These are phyloP conservation scores for Eremophila alpestris DNA, from an alignment of 2,797 vertebrate genomes.

Conservation along the genomic window DNA sequence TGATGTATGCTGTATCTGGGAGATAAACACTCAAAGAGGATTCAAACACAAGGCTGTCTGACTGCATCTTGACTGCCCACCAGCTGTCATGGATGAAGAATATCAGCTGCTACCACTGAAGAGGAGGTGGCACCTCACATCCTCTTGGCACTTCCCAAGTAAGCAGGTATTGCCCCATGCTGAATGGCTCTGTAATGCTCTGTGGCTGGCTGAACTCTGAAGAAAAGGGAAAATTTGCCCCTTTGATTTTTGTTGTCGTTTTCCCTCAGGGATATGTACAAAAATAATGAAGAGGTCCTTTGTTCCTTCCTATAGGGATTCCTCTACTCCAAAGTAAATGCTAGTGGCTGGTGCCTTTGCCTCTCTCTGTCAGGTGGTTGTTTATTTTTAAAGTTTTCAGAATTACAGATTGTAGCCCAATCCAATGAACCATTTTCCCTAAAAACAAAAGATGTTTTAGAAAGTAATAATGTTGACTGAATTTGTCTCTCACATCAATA, in stretches of 20 bases:
- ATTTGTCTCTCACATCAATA: not conserved
- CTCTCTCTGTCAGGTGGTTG: not conserved
- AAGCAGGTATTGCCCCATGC: not conserved
- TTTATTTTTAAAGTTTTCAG: not conserved
- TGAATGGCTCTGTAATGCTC: accelerated
- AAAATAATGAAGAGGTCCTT: not conserved
- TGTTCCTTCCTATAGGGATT: not conserved
- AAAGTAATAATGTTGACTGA: not conserved
- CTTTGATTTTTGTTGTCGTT: not conserved
- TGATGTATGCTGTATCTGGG: not conserved
- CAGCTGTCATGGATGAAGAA: not conserved
- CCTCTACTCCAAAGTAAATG: not conserved
- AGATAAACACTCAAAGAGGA: not conserved
- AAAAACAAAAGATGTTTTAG: not conserved
- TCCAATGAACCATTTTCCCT: not conserved
- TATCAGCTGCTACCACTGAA: not conserved
- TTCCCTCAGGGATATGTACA: not conserved
- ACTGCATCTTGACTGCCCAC: not conserved
- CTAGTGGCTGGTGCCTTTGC: not conserved
- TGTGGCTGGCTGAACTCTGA: not conserved
- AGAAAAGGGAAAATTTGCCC: not conserved
- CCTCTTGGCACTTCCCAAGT: not conserved
- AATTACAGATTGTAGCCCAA: not conserved
- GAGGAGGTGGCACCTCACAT: not conserved
- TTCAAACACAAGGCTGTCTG: not conserved